Evolutionary conservation across 2,888 invertebrate species (phyloP).

Genomic region (Copidosoma aretas): DNA sequence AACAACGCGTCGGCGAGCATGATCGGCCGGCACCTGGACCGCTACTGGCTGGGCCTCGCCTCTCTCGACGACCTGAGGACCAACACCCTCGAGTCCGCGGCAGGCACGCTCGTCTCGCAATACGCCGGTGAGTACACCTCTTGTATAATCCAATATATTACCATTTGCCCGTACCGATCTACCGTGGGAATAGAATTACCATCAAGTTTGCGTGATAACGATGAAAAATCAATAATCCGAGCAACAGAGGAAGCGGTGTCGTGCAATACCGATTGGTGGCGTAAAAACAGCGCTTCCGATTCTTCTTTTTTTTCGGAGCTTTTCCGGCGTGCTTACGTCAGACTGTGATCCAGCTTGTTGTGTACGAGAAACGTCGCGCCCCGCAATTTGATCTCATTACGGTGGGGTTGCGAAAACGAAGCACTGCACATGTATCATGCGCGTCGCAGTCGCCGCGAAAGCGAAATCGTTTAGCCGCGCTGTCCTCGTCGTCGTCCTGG

Average conservation of each 20-base stretch:
- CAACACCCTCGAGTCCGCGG: conserved; percentile 93
- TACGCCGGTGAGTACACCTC: conserved; percentile 74
- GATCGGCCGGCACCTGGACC: conserved; percentile 72
- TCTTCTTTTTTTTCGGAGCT: no score
- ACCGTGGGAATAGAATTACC: no score
- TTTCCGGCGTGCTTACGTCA: background rate
- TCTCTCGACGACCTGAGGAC: conserved; percentile 91
- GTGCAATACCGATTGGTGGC: no score
- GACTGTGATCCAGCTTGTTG: background rate
- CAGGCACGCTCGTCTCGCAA: conserved; percentile 87
- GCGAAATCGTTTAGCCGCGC: background rate
- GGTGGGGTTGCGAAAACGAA: conserved; percentile 22
- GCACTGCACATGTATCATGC: background rate
- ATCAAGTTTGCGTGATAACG: no score
- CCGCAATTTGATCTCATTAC: conserved; percentile 10
- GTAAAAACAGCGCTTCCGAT: no score
- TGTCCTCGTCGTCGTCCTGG: background rate
- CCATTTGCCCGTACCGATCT: no score
- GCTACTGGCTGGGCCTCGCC: conserved; percentile 90
- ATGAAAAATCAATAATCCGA: no score
- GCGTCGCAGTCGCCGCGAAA: background rate
- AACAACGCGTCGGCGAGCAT: conserved; percentile 89
- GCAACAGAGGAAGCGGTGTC: background rate
- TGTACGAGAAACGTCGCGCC: background rate
- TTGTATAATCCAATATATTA: no score